Conservation (phyloP, 2,888 invertebrate species). For the Melanostoma mellinum region DNA sequence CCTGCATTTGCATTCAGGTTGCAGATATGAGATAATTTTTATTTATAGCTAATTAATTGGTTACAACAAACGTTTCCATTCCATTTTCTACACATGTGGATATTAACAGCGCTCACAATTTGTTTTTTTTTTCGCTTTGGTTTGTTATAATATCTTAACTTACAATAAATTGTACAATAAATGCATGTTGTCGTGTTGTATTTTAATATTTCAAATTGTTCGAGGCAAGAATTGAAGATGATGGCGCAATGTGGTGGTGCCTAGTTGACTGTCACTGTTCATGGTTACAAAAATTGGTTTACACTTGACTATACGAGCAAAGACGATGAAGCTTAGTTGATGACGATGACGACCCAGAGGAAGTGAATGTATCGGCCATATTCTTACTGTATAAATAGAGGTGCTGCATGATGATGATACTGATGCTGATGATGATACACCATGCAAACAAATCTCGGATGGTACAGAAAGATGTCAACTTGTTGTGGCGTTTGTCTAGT, state of each 20-base stretch:
- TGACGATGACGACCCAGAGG: conserved; percentile 44
- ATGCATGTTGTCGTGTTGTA: conserved; percentile 73
- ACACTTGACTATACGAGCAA: conserved; percentile 54
- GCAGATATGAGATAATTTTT: conserved; percentile 72
- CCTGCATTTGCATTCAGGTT: conserved; percentile 72
- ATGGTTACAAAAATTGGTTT: conserved; percentile 63
- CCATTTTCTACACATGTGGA: conserved; percentile 38
- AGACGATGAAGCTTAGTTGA: background rate
- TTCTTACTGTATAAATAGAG: conserved; percentile 47
- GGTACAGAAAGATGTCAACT: conserved; percentile 68
- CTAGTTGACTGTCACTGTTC: conserved; percentile 45
- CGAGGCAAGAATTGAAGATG: conserved; percentile 14
- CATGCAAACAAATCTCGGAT: conserved; percentile 65
- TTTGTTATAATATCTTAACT: conserved; percentile 53
- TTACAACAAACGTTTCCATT: conserved; percentile 66
- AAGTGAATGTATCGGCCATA: conserved; percentile 55
- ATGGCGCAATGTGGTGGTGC: conserved; percentile 39
- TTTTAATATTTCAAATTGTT: conserved; percentile 69
- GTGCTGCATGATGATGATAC: conserved; percentile 45
- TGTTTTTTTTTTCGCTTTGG: conserved; percentile 23
- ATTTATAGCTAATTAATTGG: conserved; percentile 73
- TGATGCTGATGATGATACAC: conserved; percentile 42
- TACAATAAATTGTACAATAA: conserved; percentile 67
- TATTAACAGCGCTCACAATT: conserved; percentile 9
- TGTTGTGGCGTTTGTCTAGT: conserved; percentile 39